Percentiles rank a stretch among this genome's conserved stretches.
phyloP scores from a whole-genome alignment of 2,888 invertebrate genomes.

The Mechanitis mazaeus region DNA sequence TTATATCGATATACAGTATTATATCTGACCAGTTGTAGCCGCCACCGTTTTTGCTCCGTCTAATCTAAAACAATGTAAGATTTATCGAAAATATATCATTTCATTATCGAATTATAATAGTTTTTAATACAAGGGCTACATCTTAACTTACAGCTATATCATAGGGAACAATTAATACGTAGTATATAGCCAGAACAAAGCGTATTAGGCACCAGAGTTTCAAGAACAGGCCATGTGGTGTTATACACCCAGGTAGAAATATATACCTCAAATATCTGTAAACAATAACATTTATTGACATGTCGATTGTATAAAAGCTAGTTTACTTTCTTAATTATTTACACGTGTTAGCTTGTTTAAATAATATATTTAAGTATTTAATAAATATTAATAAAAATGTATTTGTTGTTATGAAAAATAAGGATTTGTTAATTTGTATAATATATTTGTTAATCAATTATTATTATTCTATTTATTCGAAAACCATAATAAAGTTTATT shows the following conservation, averaged over 20 bases:
- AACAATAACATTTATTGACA: constrained; percentile 7
- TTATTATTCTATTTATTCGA: no score
- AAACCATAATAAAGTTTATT: no score
- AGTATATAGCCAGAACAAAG: constrained; percentile 50
- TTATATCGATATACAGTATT: constrained; percentile 55
- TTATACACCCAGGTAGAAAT: constrained; percentile 61
- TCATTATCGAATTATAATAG: no score
- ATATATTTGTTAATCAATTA: no score
- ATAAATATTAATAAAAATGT: no score
- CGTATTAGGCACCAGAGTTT: constrained; percentile 63
- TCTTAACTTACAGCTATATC: constrained; percentile 56
- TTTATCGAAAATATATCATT: no score
- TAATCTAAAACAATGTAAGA: constrained; percentile 40
- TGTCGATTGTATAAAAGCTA: no score
- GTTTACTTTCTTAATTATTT: no score
- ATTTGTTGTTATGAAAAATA: no score
- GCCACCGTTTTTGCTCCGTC: constrained; percentile 40
- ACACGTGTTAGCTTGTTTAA: no score
- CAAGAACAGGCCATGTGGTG: constrained; percentile 67
- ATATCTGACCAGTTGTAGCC: constrained; percentile 45
- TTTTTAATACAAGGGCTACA: not conserved
- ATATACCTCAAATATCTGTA: constrained; percentile 54
- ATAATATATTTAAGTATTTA: no score
- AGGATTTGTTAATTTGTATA: no score
- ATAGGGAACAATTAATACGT: constrained; percentile 57